These are phyloP conservation scores for Nerophis ophidion DNA, from an alignment of 2,113 vertebrate genomes.

Conservation along the genomic window DNA sequence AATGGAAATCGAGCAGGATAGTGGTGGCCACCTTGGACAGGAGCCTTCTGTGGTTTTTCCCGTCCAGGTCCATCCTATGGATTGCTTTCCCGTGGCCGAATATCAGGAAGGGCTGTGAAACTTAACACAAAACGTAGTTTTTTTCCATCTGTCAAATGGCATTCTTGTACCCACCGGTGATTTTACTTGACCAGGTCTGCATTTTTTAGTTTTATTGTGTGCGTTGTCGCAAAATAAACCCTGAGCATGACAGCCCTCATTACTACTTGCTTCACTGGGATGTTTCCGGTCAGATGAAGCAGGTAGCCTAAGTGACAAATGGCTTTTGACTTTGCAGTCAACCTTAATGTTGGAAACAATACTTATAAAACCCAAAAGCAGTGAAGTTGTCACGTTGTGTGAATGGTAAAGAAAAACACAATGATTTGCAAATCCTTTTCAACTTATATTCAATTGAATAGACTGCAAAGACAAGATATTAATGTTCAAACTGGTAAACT, in stretches of 20 bases:
- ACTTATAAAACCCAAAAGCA: no score
- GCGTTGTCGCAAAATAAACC: no score
- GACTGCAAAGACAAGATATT: no score
- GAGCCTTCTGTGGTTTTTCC: constrained; percentile 74
- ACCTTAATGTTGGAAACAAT: neutral
- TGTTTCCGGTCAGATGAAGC: constrained; percentile 1
- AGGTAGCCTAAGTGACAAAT: constrained; percentile 61
- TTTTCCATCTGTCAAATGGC: neutral
- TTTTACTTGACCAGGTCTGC: no score
- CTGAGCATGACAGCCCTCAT: no score
- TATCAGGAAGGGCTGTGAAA: constrained; percentile 79
- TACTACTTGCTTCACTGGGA: no score
- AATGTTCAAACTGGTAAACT: no score
- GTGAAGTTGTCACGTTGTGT: no score
- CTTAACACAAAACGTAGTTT: constrained; percentile 54
- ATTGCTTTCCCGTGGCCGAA: constrained; percentile 80
- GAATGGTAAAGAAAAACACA: no score
- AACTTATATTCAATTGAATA: no score
- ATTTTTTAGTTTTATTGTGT: no score
- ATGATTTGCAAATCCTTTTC: no score
- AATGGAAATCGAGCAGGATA: constrained; percentile 80
- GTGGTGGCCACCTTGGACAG: constrained; percentile 69
- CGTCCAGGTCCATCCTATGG: constrained; percentile 79
- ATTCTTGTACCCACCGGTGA: neutral
- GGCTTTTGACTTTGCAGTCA: constrained; percentile 14